Percentiles rank a stretch among this genome's conserved stretches.
phyloP scores from a whole-genome alignment of 2,888 invertebrate genomes.

The Thera obeliscata region DNA sequence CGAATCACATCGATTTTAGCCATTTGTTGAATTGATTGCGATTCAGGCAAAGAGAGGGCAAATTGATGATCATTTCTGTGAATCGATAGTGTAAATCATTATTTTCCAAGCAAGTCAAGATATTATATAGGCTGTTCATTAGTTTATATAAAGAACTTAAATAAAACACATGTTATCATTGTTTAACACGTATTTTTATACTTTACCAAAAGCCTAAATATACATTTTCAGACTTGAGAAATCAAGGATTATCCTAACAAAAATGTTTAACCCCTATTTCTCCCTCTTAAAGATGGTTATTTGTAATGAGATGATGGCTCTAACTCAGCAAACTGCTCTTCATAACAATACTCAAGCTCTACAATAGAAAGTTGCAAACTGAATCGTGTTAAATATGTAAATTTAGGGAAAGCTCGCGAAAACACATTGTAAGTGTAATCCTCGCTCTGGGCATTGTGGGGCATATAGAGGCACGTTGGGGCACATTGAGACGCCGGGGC shows the following conservation, averaged over 20 bases:
- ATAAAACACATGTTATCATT: too few relatives aligned
- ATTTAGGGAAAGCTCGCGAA: constrained; percentile 8
- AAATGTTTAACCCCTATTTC: too few relatives aligned
- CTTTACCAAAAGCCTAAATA: too few relatives aligned
- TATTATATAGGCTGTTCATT: too few relatives aligned
- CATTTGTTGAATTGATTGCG: too few relatives aligned
- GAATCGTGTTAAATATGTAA: constrained; percentile 12
- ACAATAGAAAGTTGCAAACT: constrained; percentile 10
- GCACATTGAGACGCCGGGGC: background rate
- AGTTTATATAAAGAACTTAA: too few relatives aligned
- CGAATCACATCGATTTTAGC: background rate
- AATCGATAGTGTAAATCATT: background rate
- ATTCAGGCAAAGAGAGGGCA: background rate
- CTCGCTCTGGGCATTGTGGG: constrained; percentile 11
- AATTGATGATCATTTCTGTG: background rate
- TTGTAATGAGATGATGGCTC: background rate
- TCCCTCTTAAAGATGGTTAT: background rate
- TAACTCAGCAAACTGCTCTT: background rate
- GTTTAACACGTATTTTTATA: too few relatives aligned
- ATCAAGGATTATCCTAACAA: too few relatives aligned
- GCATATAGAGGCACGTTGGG: constrained; percentile 3
- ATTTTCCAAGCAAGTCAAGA: too few relatives aligned
- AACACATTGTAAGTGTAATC: constrained; percentile 11
- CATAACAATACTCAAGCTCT: constrained; percentile 3
- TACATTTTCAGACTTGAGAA: too few relatives aligned